Base-by-base conservation (phyloP, 2,888 invertebrate species). In the Clostera curtula region DNA sequence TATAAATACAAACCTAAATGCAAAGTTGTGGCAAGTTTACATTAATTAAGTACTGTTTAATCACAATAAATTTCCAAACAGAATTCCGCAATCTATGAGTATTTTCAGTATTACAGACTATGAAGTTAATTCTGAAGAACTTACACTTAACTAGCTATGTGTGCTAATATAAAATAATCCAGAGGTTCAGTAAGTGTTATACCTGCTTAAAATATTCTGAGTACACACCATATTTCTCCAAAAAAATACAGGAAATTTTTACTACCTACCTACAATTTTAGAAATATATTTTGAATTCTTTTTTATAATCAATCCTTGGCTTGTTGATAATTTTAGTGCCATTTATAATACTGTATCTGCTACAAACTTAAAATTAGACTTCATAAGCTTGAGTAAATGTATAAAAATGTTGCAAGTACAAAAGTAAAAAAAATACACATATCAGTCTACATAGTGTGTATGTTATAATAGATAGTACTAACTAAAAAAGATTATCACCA, bases 261-360 rank as follows among this genome's bases (percentile, higher is more conserved):
- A 75, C 77, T 77, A 53, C 68, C 79, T 79, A 79, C 49, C 77
- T 79, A 80, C 68, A 55, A 56, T 66, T 62, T n/a, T n/a, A n/a
- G n/a, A n/a, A n/a, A n/a, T n/a, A n/a, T n/a, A n/a, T n/a, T n/a
- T n/a, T n/a, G 31, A 42, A 31, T 40, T 32, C 40, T 24, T 29
- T 45, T 40, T 41, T 42, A 39, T 31, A 43, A 36, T n/a, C n/a
- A n/a, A n/a, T n/a, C n/a, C n/a, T n/a, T n/a, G n/a, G n/a, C n/a
- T n/a, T n/a, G n/a, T n/a, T n/a, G n/a, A n/a, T n/a, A n/a, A n/a
- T n/a, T n/a, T n/a, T n/a, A n/a, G n/a, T n/a, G n/a, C n/a, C n/a
- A n/a, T n/a, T n/a, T n/a, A n/a, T n/a, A n/a, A n/a, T n/a, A n/a
- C n/a, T n/a, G n/a, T n/a, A n/a, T n/a, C n/a, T n/a, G n/a, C n/a